Evolutionary conservation across 2,797 vertebrate species (phyloP).

Genomic region (Mormyrus hasselquistii): DNA sequence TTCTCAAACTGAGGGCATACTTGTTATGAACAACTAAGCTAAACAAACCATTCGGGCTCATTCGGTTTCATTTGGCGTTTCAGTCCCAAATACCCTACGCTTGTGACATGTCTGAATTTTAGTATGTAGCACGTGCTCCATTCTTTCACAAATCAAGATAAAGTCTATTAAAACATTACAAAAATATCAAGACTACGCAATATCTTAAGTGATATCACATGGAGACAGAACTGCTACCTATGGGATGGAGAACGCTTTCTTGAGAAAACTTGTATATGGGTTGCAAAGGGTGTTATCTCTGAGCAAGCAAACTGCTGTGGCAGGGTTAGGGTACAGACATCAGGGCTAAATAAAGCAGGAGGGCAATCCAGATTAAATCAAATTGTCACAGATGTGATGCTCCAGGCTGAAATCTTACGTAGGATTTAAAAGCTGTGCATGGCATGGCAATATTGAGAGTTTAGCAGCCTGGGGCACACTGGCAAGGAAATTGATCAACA

Average conservation of each 20-base stretch:
- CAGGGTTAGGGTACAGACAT: not conserved
- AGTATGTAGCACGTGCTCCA: not conserved
- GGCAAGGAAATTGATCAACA: not conserved
- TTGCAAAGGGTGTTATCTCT: not conserved
- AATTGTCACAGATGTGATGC: not conserved
- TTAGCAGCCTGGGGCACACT: not conserved
- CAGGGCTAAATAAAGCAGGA: not conserved
- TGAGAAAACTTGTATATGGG: not conserved
- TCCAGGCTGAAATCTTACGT: not conserved
- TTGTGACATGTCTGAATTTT: not conserved
- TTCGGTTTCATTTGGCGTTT: not conserved
- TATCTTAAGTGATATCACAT: not conserved
- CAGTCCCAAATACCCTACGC: not conserved
- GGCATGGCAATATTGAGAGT: not conserved
- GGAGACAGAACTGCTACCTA: not conserved
- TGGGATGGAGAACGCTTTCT: not conserved
- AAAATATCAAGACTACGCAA: not conserved
- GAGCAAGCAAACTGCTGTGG: not conserved
- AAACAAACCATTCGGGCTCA: not conserved
- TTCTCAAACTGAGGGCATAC: not conserved
- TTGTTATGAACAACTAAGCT: not conserved
- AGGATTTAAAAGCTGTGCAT: not conserved
- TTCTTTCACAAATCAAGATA: not conserved
- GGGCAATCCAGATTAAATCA: slow-evolving; percentile 6
- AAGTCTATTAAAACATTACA: not conserved